Percentiles rank a stretch among this genome's conserved stretches.
These are phyloP conservation scores for Drosophila kanapiae DNA, from an alignment of 1,140 invertebrate species.

Conservation along the genomic window DNA sequence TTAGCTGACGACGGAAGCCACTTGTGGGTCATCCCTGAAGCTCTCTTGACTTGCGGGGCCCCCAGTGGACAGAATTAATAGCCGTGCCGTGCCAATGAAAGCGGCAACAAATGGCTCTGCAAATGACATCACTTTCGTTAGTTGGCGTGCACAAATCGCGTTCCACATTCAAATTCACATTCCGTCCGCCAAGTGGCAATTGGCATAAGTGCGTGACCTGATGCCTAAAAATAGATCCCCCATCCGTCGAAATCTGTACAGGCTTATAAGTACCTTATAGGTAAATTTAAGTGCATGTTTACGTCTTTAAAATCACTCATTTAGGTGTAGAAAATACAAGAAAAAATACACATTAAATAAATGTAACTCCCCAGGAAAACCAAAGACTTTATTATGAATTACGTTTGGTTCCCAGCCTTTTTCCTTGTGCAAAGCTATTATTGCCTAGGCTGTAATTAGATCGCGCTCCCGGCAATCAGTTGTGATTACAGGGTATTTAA, in stretches of 20 bases:
- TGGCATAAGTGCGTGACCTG: conserved; percentile 46
- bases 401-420: background rate
- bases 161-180: conserved; percentile 46
- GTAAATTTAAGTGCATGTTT: background rate
- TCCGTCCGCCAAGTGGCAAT: conserved; percentile 41
- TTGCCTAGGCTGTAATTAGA: conserved; percentile 25
- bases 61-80: conserved; percentile 17
- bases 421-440: conserved; percentile 14
- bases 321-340: too few species aligned
- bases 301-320: background rate
- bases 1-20: conserved; percentile 39
- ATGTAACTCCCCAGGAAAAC: background rate
- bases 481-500: conserved; percentile 51
- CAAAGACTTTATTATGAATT: background rate
- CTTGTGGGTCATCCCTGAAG: conserved; percentile 40
- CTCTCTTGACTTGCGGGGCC: background rate
- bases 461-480: conserved; percentile 30
- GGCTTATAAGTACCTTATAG: conserved; percentile 7
- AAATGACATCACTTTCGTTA: conserved; percentile 62
- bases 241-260: conserved; percentile 5
- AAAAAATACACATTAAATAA: too few species aligned
- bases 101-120: conserved; percentile 33
- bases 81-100: conserved; percentile 33
- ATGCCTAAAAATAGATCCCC: conserved; percentile 32
- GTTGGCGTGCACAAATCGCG: conserved; percentile 55